These are phyloP conservation scores for Nezara viridula DNA, from an alignment of 2,888 invertebrate genomes.

Conservation along the genomic window DNA sequence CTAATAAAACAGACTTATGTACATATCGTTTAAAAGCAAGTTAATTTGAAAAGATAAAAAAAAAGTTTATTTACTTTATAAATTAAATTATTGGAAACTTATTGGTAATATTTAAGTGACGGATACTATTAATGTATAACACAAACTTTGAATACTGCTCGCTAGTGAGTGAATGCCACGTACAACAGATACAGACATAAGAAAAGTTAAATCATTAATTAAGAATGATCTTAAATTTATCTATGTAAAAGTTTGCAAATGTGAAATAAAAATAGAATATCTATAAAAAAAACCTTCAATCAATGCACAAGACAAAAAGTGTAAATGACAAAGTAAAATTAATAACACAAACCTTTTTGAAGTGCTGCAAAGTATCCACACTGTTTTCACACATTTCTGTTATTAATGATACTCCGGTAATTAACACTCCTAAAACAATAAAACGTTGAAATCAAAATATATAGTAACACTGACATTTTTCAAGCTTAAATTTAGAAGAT, in stretches of 20 bases:
- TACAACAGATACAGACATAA: background rate
- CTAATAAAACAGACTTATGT: too few species aligned
- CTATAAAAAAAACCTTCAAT: background rate
- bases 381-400: slow-evolving; percentile 99
- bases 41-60: too few species aligned
- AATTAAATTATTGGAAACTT: background rate
- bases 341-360: slow-evolving; percentile 88
- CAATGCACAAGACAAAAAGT: background rate
- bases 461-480: background rate
- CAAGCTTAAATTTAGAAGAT: too few species aligned
- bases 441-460: background rate
- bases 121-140: background rate
- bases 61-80: background rate
- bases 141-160: too few species aligned
- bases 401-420: slow-evolving; percentile 97
- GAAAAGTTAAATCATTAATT: background rate
- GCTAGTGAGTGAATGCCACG: too few species aligned
- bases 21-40: too few species aligned
- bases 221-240: background rate
- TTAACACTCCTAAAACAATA: slow-evolving; percentile 82
- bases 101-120: background rate
- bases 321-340: slow-evolving; percentile 21
- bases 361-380: slow-evolving; percentile 96
- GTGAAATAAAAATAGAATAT: background rate
- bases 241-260: background rate